phyloP scores from a whole-genome alignment of 2,888 invertebrate species.

The Sinohyriopsis cumingii region DNA sequence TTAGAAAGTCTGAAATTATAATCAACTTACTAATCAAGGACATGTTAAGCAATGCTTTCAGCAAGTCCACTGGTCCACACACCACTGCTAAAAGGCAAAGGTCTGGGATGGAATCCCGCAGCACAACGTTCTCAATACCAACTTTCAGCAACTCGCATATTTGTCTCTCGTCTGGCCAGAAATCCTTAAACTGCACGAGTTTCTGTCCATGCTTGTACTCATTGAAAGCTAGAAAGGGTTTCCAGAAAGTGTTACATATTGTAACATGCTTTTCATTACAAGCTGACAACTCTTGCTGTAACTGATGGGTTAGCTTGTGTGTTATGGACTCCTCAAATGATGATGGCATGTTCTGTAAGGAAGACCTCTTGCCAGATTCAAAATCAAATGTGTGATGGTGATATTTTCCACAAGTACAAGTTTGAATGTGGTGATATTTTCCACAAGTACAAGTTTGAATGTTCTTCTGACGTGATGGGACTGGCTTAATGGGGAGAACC shows the following conservation, averaged over 20 bases:
- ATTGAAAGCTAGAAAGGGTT: conserved; percentile 51
- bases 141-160: conserved; percentile 40
- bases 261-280: conserved; percentile 33
- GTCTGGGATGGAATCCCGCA: conserved; percentile 50
- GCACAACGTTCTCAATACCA: conserved; percentile 36
- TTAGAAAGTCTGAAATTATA: no score
- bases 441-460: not conserved
- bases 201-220: conserved; percentile 49
- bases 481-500: no score
- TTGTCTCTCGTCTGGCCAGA: conserved; percentile 50
- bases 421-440: not conserved
- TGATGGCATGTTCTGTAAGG: no score
- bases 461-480: no score
- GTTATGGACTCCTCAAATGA: no score
- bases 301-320: not conserved
- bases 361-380: no score
- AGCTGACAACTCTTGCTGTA: conserved; percentile 12
- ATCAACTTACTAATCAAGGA: conserved; percentile 54
- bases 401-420: not conserved
- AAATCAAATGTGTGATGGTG: no score
- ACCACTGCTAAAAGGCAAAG: conserved; percentile 49
- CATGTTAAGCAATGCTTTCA: conserved; percentile 50
- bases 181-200: conserved; percentile 42
- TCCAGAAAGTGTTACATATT: conserved; percentile 60
- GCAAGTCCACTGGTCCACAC: conserved; percentile 51